These are phyloP conservation scores for Haliclona indistincta DNA, from an alignment of 37 sponge, comb jelly and placozoan species.

Conservation along the genomic window DNA sequence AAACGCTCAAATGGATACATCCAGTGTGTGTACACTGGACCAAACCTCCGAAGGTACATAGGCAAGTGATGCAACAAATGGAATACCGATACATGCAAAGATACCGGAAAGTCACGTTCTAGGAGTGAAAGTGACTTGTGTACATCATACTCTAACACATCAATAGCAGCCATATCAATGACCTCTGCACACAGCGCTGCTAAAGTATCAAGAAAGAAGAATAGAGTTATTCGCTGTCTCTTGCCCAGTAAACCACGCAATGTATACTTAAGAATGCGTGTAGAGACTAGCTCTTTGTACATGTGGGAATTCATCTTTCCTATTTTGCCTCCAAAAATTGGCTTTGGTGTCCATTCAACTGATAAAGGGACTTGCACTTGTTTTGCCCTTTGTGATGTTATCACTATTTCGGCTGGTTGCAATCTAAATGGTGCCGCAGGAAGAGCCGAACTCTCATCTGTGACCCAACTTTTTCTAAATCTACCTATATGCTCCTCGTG, in stretches of 20 bases:
- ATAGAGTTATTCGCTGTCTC: constrained; percentile 16
- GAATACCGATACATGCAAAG: background rate
- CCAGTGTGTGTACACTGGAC: background rate
- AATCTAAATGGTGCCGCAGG: constrained; percentile 1
- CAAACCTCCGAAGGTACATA: background rate
- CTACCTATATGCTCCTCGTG: background rate
- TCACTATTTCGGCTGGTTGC: background rate
- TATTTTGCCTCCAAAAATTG: too few relatives aligned
- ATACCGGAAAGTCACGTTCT: constrained; percentile 32
- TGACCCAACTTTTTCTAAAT: background rate
- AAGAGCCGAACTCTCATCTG: background rate
- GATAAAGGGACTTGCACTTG: too few relatives aligned
- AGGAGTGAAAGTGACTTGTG: constrained; percentile 20
- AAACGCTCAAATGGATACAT: too few relatives aligned
- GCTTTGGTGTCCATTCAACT: too few relatives aligned
- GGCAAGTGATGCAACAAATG: background rate
- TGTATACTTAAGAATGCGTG: constrained; percentile 18
- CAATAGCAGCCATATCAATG: background rate
- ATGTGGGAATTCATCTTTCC: background rate
- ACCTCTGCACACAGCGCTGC: background rate
- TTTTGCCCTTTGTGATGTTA: background rate
- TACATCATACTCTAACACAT: background rate
- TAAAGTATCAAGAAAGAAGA: constrained; percentile 8
- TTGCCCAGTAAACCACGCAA: constrained; percentile 16
- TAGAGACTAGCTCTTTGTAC: background rate